Percentiles rank a stretch among this genome's conserved stretches.
Conservation (phyloP, 2,113 vertebrate genomes). For the Cairina moschata region DNA sequence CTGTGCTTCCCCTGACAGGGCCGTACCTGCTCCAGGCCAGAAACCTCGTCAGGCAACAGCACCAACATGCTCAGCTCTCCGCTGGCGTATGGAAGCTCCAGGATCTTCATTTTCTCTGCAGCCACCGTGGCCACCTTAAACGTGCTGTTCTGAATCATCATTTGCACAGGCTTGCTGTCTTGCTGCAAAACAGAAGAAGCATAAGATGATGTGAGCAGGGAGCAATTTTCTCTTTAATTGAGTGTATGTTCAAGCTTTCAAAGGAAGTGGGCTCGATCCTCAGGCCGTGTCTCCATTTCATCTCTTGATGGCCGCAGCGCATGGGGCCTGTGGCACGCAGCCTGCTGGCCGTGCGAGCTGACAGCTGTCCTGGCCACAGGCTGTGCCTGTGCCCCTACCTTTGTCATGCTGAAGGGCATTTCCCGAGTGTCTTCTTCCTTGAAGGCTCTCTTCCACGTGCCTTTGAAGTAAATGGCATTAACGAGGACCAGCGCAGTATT, state of each 20-base stretch:
- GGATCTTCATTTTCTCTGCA: background rate
- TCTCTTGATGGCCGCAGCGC: background rate
- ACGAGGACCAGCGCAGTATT: conserved; percentile 79
- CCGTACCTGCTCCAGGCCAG: conserved; percentile 40
- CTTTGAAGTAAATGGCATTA: conserved; percentile 57
- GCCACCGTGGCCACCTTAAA: background rate
- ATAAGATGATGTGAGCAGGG: accelerated
- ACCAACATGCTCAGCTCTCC: conserved; percentile 33
- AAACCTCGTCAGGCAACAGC: background rate
- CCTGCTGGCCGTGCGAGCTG: background rate
- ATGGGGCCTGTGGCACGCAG: background rate
- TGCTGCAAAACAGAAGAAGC: background rate
- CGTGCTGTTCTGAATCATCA: conserved; percentile 11
- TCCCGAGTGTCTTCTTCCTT: background rate
- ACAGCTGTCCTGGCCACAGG: background rate
- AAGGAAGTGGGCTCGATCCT: background rate
- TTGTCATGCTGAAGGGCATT: background rate
- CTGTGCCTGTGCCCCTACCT: background rate
- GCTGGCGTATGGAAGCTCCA: background rate
- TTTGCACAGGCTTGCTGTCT: conserved; percentile 31
- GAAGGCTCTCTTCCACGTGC: background rate
- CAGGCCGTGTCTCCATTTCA: background rate
- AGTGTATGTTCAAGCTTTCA: background rate
- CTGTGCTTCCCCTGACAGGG: background rate
- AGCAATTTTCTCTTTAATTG: background rate